A percentile compares a stretch with the other conserved stretches of the same genome.
These are phyloP conservation scores for Chymomyza procnemis DNA, from an alignment of 2,888 invertebrate species.

Conservation along the genomic window DNA sequence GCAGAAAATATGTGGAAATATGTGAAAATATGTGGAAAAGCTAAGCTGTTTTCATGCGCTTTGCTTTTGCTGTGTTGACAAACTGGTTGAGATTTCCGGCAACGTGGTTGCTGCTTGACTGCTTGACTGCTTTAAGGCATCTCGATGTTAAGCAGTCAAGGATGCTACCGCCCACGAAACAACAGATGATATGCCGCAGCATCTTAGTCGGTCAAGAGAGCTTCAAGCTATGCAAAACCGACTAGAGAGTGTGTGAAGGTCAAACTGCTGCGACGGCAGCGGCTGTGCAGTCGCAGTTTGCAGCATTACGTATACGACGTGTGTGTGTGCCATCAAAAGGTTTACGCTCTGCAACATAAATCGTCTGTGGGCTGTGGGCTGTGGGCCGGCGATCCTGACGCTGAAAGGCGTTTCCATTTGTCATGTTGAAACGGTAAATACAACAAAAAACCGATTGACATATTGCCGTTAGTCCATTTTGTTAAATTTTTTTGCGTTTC, in stretches of 20 bases:
- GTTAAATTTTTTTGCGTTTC: no score
- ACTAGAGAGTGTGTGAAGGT: neutral
- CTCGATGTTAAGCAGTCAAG: neutral
- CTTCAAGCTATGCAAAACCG: neutral
- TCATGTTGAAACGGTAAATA: constrained; percentile 63
- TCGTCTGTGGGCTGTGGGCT: constrained; percentile 31
- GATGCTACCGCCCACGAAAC: neutral
- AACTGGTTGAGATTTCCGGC: constrained; percentile 3
- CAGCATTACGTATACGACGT: no score
- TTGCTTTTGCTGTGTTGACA: constrained; percentile 8
- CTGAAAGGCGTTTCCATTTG: constrained; percentile 57
- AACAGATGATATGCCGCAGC: neutral
- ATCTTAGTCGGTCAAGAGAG: constrained; percentile 11
- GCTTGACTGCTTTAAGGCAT: no score
- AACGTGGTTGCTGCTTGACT: no score
- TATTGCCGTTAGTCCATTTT: constrained; percentile 47
- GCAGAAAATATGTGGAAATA: constrained; percentile 30
- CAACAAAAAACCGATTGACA: constrained; percentile 48
- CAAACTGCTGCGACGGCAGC: neutral
- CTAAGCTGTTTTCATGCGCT: constrained; percentile 1
- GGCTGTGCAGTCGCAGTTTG: no score
- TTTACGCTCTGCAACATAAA: constrained; percentile 44
- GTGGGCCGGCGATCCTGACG: no score
- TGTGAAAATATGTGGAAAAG: constrained; percentile 23
- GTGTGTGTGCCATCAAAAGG: constrained; percentile 2